Percentiles rank a stretch among this genome's conserved stretches.
phyloP scores from a whole-genome alignment of 2,888 invertebrate genomes.

The Andrena praecox region DNA sequence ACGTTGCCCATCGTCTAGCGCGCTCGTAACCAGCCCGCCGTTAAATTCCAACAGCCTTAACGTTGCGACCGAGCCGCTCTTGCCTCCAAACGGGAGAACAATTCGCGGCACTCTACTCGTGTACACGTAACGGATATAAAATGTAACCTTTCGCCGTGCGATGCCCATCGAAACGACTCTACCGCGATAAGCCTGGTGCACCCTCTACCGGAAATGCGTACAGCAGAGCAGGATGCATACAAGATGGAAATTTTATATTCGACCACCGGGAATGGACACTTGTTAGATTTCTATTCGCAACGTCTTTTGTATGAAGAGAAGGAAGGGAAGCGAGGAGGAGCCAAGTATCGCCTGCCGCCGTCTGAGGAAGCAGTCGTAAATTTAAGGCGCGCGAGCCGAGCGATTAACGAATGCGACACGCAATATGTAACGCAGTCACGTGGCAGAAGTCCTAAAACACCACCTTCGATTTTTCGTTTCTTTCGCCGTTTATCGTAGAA shows the following conservation, averaged over 20 bases:
- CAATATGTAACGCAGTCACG: conserved; percentile 26
- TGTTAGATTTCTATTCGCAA: conserved; percentile 24
- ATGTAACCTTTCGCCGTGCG: conserved; percentile 26
- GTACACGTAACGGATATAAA: neutral
- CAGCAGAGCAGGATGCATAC: conserved; percentile 5
- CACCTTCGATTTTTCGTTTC: neutral
- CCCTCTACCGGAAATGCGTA: conserved; percentile 46
- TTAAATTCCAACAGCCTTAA: neutral
- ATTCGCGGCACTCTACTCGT: conserved; percentile 2
- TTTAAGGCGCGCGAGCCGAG: conserved; percentile 22
- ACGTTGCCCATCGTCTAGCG: neutral
- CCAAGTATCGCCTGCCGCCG: conserved; percentile 9
- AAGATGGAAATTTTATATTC: conserved; percentile 20
- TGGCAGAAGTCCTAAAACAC: conserved; percentile 35
- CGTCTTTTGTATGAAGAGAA: conserved; percentile 22
- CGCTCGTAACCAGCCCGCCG: neutral
- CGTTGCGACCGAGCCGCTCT: neutral
- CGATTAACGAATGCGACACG: conserved; percentile 32
- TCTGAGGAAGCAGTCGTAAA: conserved; percentile 30
- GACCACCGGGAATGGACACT: conserved; percentile 6
- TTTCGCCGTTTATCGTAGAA: conserved; percentile 18
- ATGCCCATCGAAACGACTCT: conserved; percentile 71
- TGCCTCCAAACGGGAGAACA: neutral
- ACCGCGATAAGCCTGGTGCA: conserved; percentile 23
- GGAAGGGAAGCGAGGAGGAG: neutral